A percentile compares a stretch with the other conserved stretches of the same genome.
Evolutionary conservation across 2,113 vertebrate genomes (phyloP).

Genomic region (Planiliza haematocheilus): DNA sequence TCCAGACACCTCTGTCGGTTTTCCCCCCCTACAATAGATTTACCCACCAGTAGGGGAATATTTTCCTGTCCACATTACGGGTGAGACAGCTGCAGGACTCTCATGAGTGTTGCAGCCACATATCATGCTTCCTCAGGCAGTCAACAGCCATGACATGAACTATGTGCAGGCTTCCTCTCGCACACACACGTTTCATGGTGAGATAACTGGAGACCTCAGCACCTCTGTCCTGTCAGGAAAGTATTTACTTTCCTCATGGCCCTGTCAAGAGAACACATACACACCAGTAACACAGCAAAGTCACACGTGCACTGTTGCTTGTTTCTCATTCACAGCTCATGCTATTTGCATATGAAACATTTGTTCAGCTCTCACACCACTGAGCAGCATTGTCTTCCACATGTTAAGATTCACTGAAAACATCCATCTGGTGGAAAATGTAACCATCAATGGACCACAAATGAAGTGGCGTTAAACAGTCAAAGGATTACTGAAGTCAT

Average conservation of each 20-base stretch:
- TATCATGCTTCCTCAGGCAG: constrained; percentile 66
- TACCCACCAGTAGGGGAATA: constrained; percentile 44
- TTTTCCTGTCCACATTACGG: constrained; percentile 45
- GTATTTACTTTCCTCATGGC: constrained; percentile 49
- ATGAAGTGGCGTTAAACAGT: background rate
- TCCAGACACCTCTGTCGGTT: constrained; percentile 43
- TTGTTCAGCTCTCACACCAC: constrained; percentile 42
- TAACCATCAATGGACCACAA: too few species aligned
- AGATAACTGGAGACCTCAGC: constrained; percentile 62
- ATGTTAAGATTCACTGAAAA: constrained; percentile 35
- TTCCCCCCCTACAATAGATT: constrained; percentile 35
- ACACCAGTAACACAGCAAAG: constrained; percentile 18
- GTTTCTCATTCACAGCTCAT: constrained; percentile 44
- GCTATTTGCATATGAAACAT: constrained; percentile 63
- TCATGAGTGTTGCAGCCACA: constrained; percentile 60
- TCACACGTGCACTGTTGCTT: constrained; percentile 33
- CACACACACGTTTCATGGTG: constrained; percentile 47
- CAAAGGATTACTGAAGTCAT: background rate
- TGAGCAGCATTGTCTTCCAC: constrained; percentile 19
- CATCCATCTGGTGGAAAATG: constrained; percentile 9
- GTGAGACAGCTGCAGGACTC: constrained; percentile 66
- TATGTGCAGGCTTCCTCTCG: constrained; percentile 60
- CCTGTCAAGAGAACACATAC: constrained; percentile 32
- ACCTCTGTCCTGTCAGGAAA: constrained; percentile 60
- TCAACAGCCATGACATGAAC: constrained; percentile 68